These are phyloP conservation scores for Datnioides undecimradiatus DNA, from an alignment of 2,113 vertebrate genomes.

Conservation along the genomic window DNA sequence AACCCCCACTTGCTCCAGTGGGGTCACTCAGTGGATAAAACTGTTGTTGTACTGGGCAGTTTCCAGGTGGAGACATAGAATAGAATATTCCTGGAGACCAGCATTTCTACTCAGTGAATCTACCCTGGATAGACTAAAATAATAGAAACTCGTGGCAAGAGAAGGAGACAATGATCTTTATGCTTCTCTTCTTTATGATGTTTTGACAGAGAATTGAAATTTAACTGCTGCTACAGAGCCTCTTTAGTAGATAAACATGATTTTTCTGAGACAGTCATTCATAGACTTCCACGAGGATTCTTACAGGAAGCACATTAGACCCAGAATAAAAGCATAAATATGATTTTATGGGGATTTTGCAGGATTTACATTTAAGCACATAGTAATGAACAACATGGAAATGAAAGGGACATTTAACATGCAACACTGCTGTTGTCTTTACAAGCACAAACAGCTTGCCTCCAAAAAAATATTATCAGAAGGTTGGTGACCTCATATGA, in stretches of 20 bases:
- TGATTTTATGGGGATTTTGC: conserved; percentile 52
- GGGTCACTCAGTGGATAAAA: conserved; percentile 28
- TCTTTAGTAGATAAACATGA: conserved; percentile 22
- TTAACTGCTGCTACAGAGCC: background rate
- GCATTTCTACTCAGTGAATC: background rate
- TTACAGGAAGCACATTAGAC: conserved; percentile 25
- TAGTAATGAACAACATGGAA: conserved; percentile 39
- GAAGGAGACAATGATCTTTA: background rate
- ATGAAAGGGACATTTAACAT: conserved; percentile 19
- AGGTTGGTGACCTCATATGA: background rate
- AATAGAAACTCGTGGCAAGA: background rate
- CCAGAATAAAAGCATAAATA: conserved; percentile 34
- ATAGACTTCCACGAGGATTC: conserved; percentile 15
- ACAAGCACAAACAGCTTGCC: background rate
- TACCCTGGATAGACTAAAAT: background rate
- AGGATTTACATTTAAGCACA: conserved; percentile 52
- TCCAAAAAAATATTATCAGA: conserved; percentile 12
- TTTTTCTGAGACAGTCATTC: conserved; percentile 19
- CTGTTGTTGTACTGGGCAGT: conserved; percentile 16
- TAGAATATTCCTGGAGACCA: conserved; percentile 3
- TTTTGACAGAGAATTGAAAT: conserved; percentile 11
- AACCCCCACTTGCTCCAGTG: conserved; percentile 29
- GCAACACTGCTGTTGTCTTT: background rate
- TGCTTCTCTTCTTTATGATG: conserved; percentile 15
- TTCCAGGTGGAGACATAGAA: conserved; percentile 22